Evolutionary conservation across 2,888 invertebrate species (phyloP).

Genomic region (Nasonovia ribisnigri): DNA sequence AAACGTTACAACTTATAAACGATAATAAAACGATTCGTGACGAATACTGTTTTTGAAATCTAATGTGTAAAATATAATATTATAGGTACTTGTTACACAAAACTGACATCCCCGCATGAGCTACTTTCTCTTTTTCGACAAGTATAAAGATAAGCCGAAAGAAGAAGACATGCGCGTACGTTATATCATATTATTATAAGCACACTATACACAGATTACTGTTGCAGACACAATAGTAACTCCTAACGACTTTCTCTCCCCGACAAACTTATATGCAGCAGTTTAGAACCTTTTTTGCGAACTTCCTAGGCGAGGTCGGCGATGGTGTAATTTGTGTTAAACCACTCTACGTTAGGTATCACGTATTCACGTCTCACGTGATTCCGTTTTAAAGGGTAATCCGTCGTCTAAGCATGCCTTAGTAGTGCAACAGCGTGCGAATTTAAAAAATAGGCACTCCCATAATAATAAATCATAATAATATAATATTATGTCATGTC

Average conservation of each 20-base stretch:
- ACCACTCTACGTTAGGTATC: neutral
- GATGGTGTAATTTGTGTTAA: neutral
- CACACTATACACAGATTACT: neutral
- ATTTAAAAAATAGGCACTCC: neutral
- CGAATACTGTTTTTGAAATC: neutral
- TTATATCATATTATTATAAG: neutral
- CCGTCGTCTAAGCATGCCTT: neutral
- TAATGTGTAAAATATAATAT: neutral
- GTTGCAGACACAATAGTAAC: neutral
- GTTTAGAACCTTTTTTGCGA: slow-evolving; percentile 26
- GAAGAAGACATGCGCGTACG: neutral
- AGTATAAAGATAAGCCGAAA: neutral
- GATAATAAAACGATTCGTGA: neutral
- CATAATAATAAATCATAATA: neutral
- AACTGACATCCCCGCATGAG: neutral
- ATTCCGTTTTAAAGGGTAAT: neutral
- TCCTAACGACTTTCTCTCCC: slow-evolving; percentile 6
- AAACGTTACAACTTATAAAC: neutral
- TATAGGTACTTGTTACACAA: neutral
- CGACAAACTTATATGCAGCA: neutral
- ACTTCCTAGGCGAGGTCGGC: neutral
- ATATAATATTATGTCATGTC: neutral
- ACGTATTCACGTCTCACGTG: too few species aligned
- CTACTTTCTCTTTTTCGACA: slow-evolving; percentile 27
- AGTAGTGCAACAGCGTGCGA: neutral